Conservation (phyloP, 2,888 invertebrate species). For the Tricholauxania praeusta region DNA sequence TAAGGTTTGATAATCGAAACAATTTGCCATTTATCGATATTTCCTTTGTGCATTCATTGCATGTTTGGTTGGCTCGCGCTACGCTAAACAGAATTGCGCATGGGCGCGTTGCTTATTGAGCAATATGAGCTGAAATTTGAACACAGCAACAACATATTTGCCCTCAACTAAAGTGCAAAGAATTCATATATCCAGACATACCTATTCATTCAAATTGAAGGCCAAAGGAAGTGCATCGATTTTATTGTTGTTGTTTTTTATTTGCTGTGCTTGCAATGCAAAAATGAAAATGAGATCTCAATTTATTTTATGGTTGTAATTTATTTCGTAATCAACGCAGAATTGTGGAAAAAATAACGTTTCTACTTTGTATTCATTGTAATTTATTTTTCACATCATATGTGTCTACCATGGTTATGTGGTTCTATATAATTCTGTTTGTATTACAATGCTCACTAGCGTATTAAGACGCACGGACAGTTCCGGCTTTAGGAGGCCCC, state of each 20-base stretch:
- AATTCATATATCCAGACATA: too few species aligned
- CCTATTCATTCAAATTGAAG: conserved; percentile 2
- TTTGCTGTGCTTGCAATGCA: conserved; percentile 27
- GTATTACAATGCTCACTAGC: too few species aligned
- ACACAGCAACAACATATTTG: conserved; percentile 6
- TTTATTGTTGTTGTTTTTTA: conserved; percentile 33
- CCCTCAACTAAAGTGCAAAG: not conserved
- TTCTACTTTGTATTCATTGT: not conserved
- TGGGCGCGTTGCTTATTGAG: not conserved
- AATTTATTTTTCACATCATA: not conserved
- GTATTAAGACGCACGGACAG: too few species aligned
- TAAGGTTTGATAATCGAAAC: not conserved
- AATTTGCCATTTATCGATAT: not conserved
- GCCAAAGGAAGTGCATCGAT: conserved; percentile 22
- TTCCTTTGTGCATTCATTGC: not conserved
- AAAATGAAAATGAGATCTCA: conserved; percentile 31
- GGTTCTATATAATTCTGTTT: too few species aligned
- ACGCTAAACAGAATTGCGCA: not conserved
- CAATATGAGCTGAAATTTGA: not conserved
- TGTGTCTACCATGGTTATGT: too few species aligned
- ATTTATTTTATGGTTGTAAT: conserved; percentile 33
- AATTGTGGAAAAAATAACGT: not conserved
- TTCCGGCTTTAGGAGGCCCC: too few species aligned
- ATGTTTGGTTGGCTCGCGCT: too few species aligned
- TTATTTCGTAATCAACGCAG: conserved; percentile 27